A percentile compares a stretch with the other conserved stretches of the same genome.
Conservation (phyloP, 2,888 invertebrate genomes). For the Mycalesis mineus region DNA sequence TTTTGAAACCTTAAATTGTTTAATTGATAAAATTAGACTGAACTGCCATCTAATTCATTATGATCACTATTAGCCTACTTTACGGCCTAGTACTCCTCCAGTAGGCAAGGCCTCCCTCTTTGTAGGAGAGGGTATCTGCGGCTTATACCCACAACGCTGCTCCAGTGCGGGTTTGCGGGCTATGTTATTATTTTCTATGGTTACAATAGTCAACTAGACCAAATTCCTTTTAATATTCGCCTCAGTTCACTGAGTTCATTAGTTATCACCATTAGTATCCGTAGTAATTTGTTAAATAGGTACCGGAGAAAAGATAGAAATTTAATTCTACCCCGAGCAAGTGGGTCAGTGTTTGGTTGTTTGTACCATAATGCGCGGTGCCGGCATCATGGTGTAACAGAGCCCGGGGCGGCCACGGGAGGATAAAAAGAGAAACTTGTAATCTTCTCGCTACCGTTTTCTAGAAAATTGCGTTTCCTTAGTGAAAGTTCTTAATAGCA, state of each 20-base stretch:
- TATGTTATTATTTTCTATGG: too few relatives aligned
- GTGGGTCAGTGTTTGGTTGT: conserved; percentile 57
- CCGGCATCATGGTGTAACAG: conserved; percentile 55
- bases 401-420: conserved; percentile 58
- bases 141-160: too few relatives aligned
- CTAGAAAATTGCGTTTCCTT: conserved; percentile 76
- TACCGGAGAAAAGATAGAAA: conserved; percentile 19
- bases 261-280: neutral
- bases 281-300: conserved; percentile 10
- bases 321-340: conserved; percentile 46
- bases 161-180: too few relatives aligned
- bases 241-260: neutral
- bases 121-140: too few relatives aligned
- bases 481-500: conserved; percentile 71
- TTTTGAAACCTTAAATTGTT: too few relatives aligned
- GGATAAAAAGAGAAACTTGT: conserved; percentile 69
- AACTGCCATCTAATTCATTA: too few relatives aligned
- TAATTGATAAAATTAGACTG: too few relatives aligned
- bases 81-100: too few relatives aligned
- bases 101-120: too few relatives aligned
- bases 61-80: too few relatives aligned
- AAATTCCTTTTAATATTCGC: neutral
- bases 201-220: neutral
- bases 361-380: conserved; percentile 35
- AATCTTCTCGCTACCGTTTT: conserved; percentile 74